A percentile compares a stretch with the other conserved stretches of the same genome.
These are phyloP conservation scores for Idaea dimidiata DNA, from an alignment of 2,888 invertebrate genomes.

Conservation along the genomic window DNA sequence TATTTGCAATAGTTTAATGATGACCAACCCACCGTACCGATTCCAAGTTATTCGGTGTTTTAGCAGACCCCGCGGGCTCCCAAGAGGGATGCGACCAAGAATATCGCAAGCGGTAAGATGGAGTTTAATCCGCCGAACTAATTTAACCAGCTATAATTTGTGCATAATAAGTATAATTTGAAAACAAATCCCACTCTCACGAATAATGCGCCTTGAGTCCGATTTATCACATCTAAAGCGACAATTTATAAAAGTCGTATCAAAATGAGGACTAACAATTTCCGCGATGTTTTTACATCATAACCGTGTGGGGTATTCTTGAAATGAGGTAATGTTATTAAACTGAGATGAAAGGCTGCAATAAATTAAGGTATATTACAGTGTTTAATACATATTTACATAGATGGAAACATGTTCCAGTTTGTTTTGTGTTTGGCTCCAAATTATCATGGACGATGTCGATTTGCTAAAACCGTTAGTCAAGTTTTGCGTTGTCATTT, in stretches of 20 bases:
- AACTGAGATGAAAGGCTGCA: background rate
- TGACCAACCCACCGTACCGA: too few relatives aligned
- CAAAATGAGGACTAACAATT: constrained; percentile 7
- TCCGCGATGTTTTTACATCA: background rate
- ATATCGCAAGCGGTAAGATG: too few relatives aligned
- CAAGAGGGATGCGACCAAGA: too few relatives aligned
- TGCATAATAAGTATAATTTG: constrained; percentile 39
- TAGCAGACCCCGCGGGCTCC: too few relatives aligned
- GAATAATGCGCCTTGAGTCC: constrained; percentile 39
- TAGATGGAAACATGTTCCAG: background rate
- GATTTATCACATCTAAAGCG: constrained; percentile 46
- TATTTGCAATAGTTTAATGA: too few relatives aligned
- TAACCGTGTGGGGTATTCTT: background rate
- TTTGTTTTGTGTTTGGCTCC: background rate
- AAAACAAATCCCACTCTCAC: constrained; percentile 36
- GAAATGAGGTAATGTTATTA: constrained; percentile 1
- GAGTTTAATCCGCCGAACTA: background rate
- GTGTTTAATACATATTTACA: constrained; percentile 1
- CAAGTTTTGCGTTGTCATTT: too few relatives aligned
- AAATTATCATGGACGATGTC: too few relatives aligned
- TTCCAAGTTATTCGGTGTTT: too few relatives aligned
- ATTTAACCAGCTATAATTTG: constrained; percentile 27
- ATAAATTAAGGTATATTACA: background rate
- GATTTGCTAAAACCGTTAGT: too few relatives aligned
- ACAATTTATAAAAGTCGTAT: constrained; percentile 51